Percentiles rank a stretch among this genome's conserved stretches.
Evolutionary conservation across 35 echinoderm and acorn worm genomes (phyloP).

Genomic region (Antedon bifida): DNA sequence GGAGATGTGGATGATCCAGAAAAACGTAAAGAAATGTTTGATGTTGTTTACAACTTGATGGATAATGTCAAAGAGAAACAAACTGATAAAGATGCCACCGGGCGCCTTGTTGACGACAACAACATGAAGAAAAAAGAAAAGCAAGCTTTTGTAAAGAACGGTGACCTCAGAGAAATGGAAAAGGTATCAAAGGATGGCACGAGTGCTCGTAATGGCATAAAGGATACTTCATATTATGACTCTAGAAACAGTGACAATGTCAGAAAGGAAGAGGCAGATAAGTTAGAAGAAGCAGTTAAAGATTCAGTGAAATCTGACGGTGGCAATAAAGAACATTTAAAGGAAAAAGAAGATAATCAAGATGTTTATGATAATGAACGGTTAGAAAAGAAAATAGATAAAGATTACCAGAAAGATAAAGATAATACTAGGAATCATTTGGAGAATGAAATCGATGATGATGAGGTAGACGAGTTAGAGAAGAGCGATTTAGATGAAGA

Average conservation of each 20-base stretch:
- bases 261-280: background rate
- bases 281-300: background rate
- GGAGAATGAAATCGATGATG: background rate
- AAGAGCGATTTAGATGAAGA: background rate
- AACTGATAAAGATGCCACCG: too few species aligned
- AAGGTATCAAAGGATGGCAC: too few species aligned
- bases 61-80: background rate
- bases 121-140: too few species aligned
- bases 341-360: background rate
- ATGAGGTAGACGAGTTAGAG: background rate
- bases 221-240: too few species aligned
- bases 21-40: background rate
- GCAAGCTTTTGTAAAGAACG: too few species aligned
- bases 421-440: background rate
- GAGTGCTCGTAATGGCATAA: too few species aligned
- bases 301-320: background rate
- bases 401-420: background rate
- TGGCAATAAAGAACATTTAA: background rate
- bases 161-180: too few species aligned
- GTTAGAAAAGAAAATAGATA: background rate
- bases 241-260: background rate
- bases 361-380: too few species aligned
- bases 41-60: background rate
- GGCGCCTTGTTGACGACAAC: background rate
- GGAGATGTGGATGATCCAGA: background rate